Base-by-base conservation (phyloP, 2,113 vertebrate species). In the Coptodon bakossiorum region DNA sequence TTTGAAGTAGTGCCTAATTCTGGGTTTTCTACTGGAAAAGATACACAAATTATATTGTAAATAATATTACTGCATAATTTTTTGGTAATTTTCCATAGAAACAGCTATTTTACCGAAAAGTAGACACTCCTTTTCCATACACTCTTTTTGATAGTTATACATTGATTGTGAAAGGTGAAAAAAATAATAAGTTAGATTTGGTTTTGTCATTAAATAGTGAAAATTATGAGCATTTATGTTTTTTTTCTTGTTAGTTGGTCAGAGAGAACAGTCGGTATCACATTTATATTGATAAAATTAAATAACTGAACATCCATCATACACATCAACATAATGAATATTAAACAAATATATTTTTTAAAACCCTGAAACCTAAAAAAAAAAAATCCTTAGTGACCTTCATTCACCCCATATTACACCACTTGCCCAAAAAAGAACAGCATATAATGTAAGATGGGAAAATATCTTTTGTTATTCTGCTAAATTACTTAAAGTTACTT, bases 361-460 rank as follows among this genome's bases (percentile, higher is more conserved):
- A 36, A 36, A 7, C 31, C 61, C 61, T 3, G 9, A 66, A 66
- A 36, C 31, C 31, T 36, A 36, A 63, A 36, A 61, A 57, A 40
- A 4, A 9, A 7, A 11, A 4, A 0, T 0, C 8, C 8, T 2
- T 6, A 17, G 14, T 61, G 27, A 36, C 29, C 17, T n/a, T 63
- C 2, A 36, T 63, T 63, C 1, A 36, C 9, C 59, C 31, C 59
- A 11, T n/a, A 63, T 63, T 36, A 36, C 31, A 36, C 31, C 17
- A 36, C 61, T 66, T 38, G 31, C 17, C 31, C 0, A 0, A 66
- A 36, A 36, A 38, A 38, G 61, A 7, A 66, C 31, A 66, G 31
- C 31, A 1, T 66, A 2, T 38, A 38, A 38, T 66, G 17, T 66
- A 1, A 66, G 61, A 38, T 66, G 17, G 6, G 10, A n/a, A 2